phyloP scores from a whole-genome alignment of 2,113 vertebrate species.

The Chlamydotis undulata region DNA sequence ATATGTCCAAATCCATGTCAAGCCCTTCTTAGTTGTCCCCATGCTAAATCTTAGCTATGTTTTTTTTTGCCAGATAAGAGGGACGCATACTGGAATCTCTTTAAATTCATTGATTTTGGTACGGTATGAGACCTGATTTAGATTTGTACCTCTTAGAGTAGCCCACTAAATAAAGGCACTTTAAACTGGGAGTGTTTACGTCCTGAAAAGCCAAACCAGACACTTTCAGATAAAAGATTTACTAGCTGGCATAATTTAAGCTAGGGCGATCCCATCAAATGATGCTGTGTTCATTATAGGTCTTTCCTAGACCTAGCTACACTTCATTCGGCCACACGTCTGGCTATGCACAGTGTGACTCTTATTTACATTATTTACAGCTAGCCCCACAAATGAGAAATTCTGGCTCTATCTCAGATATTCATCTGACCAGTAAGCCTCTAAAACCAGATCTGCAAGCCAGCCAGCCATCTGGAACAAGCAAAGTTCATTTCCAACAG shows the following conservation, averaged over 20 bases:
- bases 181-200: not conserved
- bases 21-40: not conserved
- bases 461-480: not conserved
- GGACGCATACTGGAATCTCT: not conserved
- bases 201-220: not conserved
- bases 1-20: not conserved
- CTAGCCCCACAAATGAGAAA: not conserved
- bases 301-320: not conserved
- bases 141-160: not conserved
- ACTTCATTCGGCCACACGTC: not conserved
- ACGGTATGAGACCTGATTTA: not conserved
- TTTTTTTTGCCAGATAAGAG: not conserved
- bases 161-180: not conserved
- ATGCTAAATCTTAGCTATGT: not conserved
- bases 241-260: not conserved
- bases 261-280: not conserved
- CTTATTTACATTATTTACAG: not conserved
- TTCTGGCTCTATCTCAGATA: not conserved
- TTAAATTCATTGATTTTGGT: not conserved
- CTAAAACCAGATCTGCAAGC: constrained; percentile 5
- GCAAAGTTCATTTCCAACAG: not conserved
- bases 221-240: not conserved
- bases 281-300: not conserved
- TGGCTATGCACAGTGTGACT: not conserved
- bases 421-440: not conserved